Evolutionary conservation across 2,888 invertebrate genomes (phyloP), one percentile per base, ranked within the genome.

Genomic region (Deroplatys truncata): DNA sequence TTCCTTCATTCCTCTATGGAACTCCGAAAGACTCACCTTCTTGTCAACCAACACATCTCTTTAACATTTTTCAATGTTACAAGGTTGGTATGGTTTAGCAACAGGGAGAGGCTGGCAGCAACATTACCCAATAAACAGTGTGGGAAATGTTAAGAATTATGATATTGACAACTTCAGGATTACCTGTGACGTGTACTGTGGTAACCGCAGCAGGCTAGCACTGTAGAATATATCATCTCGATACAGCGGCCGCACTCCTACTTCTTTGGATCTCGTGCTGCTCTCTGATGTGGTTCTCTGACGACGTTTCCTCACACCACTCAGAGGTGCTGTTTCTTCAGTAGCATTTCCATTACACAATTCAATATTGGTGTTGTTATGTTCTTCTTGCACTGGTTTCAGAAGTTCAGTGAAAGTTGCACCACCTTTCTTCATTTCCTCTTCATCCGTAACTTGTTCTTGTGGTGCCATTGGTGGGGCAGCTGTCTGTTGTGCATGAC

Each of bases 221-320:
- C 96, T 96, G 93, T 98, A 98, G 95, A 98, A 98, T 91, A 98
- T 98, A 92, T 98, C 98, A 92, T 98, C 98, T 83, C 91, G 95
- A 93, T 98, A 98, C 92, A 98, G 94, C 2, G 98, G 98, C 88
- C 98, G 95, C 72, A 93, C 92, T 0, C 92, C 92, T 86, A 86
- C 84, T 16, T 56, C 84, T 56, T 88, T 89, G 82, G 90, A 89
- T 72, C 85, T 85, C 29, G 82, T 28, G 86, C 91, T 90, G 89
- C 88, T 56, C 88, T 91, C 90, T n/a, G 91, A 89, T 7, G 91
- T 91, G 43, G 92, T 91, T 89, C 92, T 92, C 35, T 92, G 92
- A 31, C 93, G 92, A 90, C 92, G 92, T 89, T 90, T 94, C 92
- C 89, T 88, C 25, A 84, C 31, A 82, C 88, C 82, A 86, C 87